Evolutionary conservation across 2,888 invertebrate genomes (phyloP).

Genomic region (Operophtera brumata): DNA sequence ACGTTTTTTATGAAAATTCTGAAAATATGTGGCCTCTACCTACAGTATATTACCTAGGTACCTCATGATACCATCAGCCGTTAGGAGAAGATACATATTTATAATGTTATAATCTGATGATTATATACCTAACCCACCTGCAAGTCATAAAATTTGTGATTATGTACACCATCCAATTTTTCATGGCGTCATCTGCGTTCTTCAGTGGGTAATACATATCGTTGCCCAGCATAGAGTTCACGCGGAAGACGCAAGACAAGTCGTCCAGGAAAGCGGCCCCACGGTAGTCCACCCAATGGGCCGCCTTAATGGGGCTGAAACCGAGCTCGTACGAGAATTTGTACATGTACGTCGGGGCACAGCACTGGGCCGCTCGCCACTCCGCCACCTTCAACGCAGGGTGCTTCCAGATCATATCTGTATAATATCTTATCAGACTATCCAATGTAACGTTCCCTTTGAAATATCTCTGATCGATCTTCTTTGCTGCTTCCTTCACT

Average conservation of each 20-base stretch:
- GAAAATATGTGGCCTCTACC: neutral
- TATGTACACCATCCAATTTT: slow-evolving; percentile 30
- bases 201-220: slow-evolving; percentile 17
- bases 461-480: slow-evolving; percentile 34
- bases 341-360: slow-evolving; percentile 65
- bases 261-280: slow-evolving; percentile 69
- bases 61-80: too few relatives aligned
- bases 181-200: slow-evolving; percentile 33
- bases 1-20: neutral
- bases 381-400: slow-evolving; percentile 39
- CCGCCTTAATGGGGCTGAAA: slow-evolving; percentile 56
- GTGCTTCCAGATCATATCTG: slow-evolving; percentile 36
- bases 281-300: slow-evolving; percentile 40
- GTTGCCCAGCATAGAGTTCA: slow-evolving; percentile 34
- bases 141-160: slow-evolving; percentile 30
- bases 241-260: slow-evolving; percentile 62
- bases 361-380: slow-evolving; percentile 29
- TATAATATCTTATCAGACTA: slow-evolving; percentile 24
- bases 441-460: slow-evolving; percentile 29
- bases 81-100: too few relatives aligned
- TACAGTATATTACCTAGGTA: too few relatives aligned
- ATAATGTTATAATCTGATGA: too few relatives aligned
- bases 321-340: slow-evolving; percentile 68
- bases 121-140: neutral
- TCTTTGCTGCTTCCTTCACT: slow-evolving; percentile 25